These are phyloP conservation scores for Labrus mixtus DNA, from an alignment of 2,113 vertebrate genomes.

Conservation along the genomic window DNA sequence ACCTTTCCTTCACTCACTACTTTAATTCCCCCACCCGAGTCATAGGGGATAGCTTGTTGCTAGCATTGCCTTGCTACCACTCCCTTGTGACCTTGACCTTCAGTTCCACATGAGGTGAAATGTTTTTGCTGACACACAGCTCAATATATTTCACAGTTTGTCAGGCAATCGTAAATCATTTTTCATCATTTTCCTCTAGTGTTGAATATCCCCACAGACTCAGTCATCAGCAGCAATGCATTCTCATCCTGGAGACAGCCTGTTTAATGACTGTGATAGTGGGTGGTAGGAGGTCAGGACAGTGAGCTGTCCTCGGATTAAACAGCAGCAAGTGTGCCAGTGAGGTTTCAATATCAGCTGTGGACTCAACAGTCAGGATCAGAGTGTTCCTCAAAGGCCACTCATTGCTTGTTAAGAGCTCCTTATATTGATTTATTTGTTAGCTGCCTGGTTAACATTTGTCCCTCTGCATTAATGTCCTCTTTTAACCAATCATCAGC, in stretches of 20 bases:
- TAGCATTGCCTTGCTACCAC: background rate
- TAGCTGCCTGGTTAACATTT: constrained; percentile 39
- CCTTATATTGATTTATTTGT: constrained; percentile 61
- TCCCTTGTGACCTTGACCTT: constrained; percentile 33
- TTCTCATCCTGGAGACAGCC: constrained; percentile 51
- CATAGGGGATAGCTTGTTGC: constrained; percentile 2
- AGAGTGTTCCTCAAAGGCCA: constrained; percentile 41
- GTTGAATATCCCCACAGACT: constrained; percentile 20
- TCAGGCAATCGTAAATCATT: constrained; percentile 8
- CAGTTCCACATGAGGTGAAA: constrained; percentile 18
- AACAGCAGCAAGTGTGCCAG: constrained; percentile 26
- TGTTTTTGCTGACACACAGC: constrained; percentile 12
- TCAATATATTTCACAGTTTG: constrained; percentile 9
- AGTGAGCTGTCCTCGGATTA: constrained; percentile 49
- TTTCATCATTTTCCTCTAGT: background rate
- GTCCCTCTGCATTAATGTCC: constrained; percentile 24
- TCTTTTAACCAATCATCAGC: constrained; percentile 43
- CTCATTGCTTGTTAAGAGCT: constrained; percentile 42
- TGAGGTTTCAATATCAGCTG: constrained; percentile 25
- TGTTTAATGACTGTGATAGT: constrained; percentile 63
- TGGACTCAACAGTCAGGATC: constrained; percentile 28
- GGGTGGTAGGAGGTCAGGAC: constrained; percentile 61
- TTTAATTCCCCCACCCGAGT: background rate
- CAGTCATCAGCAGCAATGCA: constrained; percentile 20
- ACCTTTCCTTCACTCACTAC: background rate